phyloP scores from a whole-genome alignment of 2,888 invertebrate genomes.

The Ophioninae sp. region DNA sequence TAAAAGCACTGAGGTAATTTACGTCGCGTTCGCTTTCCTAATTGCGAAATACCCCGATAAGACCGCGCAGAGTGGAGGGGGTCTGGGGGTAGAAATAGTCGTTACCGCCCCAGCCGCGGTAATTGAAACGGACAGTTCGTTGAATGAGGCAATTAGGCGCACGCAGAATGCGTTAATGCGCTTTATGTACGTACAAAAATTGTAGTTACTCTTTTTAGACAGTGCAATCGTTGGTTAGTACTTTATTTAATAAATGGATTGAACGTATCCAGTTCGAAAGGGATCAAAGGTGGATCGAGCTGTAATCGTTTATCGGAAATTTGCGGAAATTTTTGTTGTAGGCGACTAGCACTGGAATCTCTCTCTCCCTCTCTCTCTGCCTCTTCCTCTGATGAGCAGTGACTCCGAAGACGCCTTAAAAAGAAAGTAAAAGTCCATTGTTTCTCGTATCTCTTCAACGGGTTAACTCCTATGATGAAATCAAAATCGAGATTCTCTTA shows the following conservation, averaged over 20 bases:
- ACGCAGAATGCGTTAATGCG: constrained; percentile 33
- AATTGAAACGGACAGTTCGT: constrained; percentile 43
- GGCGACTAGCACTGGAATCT: too few relatives aligned
- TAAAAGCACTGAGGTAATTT: constrained; percentile 21
- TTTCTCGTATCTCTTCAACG: neutral
- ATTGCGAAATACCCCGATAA: constrained; percentile 41
- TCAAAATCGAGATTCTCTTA: too few relatives aligned
- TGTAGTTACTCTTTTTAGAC: neutral
- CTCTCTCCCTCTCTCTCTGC: too few relatives aligned
- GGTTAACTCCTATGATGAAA: too few relatives aligned
- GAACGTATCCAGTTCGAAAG: too few relatives aligned
- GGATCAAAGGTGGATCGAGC: too few relatives aligned
- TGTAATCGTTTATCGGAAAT: too few relatives aligned
- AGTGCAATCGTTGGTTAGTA: neutral
- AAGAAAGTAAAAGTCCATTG: neutral
- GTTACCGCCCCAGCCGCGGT: constrained; percentile 40
- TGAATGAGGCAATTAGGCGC: constrained; percentile 51
- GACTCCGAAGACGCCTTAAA: neutral
- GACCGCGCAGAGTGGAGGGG: constrained; percentile 2
- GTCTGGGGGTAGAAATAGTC: neutral
- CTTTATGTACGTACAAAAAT: neutral
- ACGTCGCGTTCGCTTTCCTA: constrained; percentile 19
- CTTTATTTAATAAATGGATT: neutral
- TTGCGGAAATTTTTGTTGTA: too few relatives aligned
- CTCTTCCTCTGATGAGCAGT: too few relatives aligned